Evolutionary conservation across 2,888 invertebrate genomes (phyloP).

Genomic region (Escarpia spicata): DNA sequence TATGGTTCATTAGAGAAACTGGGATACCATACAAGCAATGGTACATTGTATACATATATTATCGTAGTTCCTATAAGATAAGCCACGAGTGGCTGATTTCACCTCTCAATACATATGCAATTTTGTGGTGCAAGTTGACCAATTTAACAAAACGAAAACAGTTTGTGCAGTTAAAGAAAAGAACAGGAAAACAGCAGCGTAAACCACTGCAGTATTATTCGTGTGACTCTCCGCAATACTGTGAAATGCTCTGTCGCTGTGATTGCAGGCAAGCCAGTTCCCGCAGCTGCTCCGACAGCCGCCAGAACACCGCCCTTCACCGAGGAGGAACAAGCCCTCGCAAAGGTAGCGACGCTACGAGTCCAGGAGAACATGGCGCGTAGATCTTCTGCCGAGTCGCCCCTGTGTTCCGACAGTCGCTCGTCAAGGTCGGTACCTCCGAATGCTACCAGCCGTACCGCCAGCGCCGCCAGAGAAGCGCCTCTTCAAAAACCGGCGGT

Average conservation of each 20-base stretch:
- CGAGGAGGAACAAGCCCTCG: background rate
- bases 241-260: background rate
- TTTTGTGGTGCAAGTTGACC: too few relatives aligned
- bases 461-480: background rate
- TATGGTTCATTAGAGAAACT: too few relatives aligned
- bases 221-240: background rate
- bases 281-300: background rate
- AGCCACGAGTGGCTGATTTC: too few relatives aligned
- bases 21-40: too few relatives aligned
- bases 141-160: too few relatives aligned
- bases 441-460: background rate
- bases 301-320: background rate
- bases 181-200: too few relatives aligned
- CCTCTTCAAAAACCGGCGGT: background rate
- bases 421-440: background rate
- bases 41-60: too few relatives aligned
- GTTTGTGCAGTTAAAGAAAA: too few relatives aligned
- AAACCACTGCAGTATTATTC: too few relatives aligned
- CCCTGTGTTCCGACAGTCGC: background rate
- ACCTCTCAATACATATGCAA: too few relatives aligned
- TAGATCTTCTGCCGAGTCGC: background rate
- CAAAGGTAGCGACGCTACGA: background rate
- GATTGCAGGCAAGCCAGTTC: background rate
- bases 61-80: too few relatives aligned
- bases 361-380: background rate